Conservation (phyloP, 1,140 invertebrate genomes). For the Leptestheria dahalacensis region DNA sequence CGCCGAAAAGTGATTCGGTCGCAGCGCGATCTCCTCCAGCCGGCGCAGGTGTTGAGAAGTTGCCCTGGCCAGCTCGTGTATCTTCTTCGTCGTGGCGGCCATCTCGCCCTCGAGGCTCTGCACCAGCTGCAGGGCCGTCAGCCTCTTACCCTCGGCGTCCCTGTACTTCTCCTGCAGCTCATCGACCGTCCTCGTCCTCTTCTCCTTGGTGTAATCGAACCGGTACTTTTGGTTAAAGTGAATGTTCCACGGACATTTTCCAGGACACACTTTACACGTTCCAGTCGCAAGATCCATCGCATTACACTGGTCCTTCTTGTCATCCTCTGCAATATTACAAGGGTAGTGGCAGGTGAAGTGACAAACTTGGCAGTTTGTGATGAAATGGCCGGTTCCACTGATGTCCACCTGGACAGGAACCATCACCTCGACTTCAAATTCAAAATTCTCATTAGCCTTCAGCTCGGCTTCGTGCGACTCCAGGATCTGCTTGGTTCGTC, state of each 20-base stretch:
- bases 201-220: neutral
- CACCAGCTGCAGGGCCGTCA: neutral
- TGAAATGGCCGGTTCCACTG: neutral
- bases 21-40: neutral
- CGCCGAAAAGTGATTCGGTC: neutral
- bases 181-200: neutral
- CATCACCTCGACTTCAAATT: neutral
- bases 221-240: constrained; percentile 1
- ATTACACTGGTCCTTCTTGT: neutral
- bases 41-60: neutral
- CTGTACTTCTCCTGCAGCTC: neutral
- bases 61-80: neutral
- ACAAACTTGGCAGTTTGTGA: constrained; percentile 5
- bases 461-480: neutral
- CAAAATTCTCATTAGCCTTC: constrained; percentile 1
- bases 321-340: neutral
- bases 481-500: neutral
- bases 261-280: neutral
- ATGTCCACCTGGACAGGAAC: neutral
- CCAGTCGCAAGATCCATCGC: neutral
- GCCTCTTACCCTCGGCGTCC: neutral
- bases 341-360: neutral
- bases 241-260: neutral
- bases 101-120: neutral
- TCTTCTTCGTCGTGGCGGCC: neutral